phyloP scores from a whole-genome alignment of 2,888 invertebrate species.

The Brachylomia viminalis region DNA sequence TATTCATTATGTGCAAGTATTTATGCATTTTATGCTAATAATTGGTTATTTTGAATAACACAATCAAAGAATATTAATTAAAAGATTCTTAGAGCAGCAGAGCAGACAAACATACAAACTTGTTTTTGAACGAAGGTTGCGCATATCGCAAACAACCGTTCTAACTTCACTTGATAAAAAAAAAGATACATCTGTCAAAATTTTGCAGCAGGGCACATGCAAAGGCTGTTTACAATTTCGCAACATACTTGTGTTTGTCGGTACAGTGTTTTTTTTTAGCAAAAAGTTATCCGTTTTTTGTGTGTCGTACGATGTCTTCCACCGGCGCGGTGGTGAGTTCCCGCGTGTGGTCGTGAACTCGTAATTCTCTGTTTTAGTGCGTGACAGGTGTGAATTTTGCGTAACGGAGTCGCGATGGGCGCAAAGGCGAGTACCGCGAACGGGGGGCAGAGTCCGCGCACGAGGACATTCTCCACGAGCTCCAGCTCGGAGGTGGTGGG shows the following conservation, averaged over 20 bases:
- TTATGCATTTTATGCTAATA: no score
- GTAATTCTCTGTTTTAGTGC: constrained; percentile 78
- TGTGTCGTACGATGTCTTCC: constrained; percentile 88
- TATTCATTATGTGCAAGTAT: background rate
- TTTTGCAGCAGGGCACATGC: constrained; percentile 89
- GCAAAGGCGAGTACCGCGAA: constrained; percentile 96
- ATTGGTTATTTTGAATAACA: background rate
- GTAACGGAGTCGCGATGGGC: constrained; percentile 93
- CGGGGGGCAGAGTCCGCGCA: constrained; percentile 93
- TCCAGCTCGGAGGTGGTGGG: constrained; percentile 92
- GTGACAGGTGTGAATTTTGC: constrained; percentile 86
- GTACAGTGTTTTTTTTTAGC: constrained; percentile 76
- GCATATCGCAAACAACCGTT: constrained; percentile 65
- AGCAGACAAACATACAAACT: background rate
- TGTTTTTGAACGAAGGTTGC: constrained; percentile 70
- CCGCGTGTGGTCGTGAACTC: constrained; percentile 87
- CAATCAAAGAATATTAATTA: background rate
- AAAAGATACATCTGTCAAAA: constrained; percentile 85
- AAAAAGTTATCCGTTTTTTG: constrained; percentile 70
- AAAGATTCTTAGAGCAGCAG: background rate
- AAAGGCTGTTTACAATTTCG: constrained; percentile 89
- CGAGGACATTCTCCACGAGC: constrained; percentile 94
- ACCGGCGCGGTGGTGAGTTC: constrained; percentile 84
- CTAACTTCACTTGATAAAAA: constrained; percentile 72
- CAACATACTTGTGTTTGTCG: constrained; percentile 83